Evolutionary conservation across 2,113 vertebrate genomes (phyloP).

Genomic region (Onychostoma macrolepis): DNA sequence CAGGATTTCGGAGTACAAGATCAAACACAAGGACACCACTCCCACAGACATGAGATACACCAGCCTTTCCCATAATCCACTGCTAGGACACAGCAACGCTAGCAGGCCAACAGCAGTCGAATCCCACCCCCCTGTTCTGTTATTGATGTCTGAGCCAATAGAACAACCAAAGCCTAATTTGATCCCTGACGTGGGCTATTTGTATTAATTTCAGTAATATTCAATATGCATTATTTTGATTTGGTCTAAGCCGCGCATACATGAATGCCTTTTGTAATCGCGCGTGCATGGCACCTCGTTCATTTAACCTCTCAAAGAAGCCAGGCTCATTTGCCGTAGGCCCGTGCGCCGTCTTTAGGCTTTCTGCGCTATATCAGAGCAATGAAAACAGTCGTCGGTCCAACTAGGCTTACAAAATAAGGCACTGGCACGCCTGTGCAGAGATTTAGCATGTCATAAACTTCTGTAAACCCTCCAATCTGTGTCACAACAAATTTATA

Average conservation of each 20-base stretch:
- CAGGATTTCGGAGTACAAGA: constrained; percentile 59
- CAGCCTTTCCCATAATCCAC: constrained; percentile 26
- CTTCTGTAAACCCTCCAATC: constrained; percentile 81
- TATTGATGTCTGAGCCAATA: constrained; percentile 48
- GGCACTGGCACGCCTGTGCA: constrained; percentile 69
- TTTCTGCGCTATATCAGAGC: constrained; percentile 55
- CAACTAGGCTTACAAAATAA: constrained; percentile 73
- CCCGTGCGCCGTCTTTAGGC: neutral
- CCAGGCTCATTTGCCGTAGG: neutral
- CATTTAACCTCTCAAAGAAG: constrained; percentile 29
- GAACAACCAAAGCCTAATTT: constrained; percentile 46
- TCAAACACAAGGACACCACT: constrained; percentile 62
- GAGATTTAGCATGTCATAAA: constrained; percentile 85
- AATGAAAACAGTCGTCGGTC: constrained; percentile 60
- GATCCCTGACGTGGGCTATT: constrained; percentile 45
- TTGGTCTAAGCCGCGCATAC: constrained; percentile 23
- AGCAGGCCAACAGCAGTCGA: constrained; percentile 32
- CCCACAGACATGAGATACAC: constrained; percentile 45
- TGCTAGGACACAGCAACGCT: constrained; percentile 36
- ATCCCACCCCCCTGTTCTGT: constrained; percentile 18
- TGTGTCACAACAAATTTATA: constrained; percentile 83
- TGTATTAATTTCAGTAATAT: constrained; percentile 49
- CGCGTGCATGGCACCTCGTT: neutral
- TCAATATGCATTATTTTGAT: constrained; percentile 50
- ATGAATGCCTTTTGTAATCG: neutral